Percentiles rank a stretch among this genome's conserved stretches.
Evolutionary conservation across 2,113 vertebrate genomes (phyloP).

Genomic region (Puntigrus tetrazona): DNA sequence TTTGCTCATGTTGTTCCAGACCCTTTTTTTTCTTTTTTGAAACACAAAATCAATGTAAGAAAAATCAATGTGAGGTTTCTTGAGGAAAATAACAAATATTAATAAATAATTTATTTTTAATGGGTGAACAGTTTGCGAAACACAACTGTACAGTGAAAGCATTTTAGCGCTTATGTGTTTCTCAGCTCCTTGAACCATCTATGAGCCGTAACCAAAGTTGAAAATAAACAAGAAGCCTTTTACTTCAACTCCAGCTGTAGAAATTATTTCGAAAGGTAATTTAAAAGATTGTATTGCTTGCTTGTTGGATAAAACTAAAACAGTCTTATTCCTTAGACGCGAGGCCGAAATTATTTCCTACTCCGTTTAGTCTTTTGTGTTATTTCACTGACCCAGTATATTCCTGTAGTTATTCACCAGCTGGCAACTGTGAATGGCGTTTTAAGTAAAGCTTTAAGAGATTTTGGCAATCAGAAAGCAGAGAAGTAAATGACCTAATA

Average conservation of each 20-base stretch:
- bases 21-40: not conserved
- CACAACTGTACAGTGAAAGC: not conserved
- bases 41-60: not conserved
- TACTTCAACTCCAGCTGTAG: not conserved
- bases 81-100: not conserved
- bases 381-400: not conserved
- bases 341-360: not conserved
- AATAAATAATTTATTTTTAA: not conserved
- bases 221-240: not conserved
- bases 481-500: constrained; percentile 21
- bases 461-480: not conserved
- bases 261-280: not conserved
- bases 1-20: not conserved
- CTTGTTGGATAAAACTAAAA: not conserved
- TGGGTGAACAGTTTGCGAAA: not conserved
- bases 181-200: not conserved
- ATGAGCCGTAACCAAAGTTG: not conserved
- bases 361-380: not conserved
- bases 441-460: not conserved
- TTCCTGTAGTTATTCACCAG: constrained; percentile 11
- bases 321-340: not conserved
- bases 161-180: not conserved
- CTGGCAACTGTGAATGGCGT: not conserved
- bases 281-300: not conserved
- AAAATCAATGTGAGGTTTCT: not conserved